Conservation (phyloP, 2,888 invertebrate species). For the Pimpla rufipes region DNA sequence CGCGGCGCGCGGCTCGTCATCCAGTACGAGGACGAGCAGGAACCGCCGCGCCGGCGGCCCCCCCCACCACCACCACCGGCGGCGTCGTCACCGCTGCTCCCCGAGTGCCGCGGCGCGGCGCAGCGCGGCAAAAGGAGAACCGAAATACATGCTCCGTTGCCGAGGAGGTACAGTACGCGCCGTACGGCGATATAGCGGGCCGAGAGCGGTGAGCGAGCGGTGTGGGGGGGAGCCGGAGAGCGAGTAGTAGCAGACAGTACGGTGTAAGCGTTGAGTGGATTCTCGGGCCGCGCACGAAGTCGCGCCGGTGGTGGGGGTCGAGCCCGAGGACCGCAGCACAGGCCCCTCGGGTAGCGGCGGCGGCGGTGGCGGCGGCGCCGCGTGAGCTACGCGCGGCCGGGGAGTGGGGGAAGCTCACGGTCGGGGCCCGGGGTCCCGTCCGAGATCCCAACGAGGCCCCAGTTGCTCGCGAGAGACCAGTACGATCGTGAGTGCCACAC, state of each 20-base stretch:
- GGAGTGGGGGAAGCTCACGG: slow-evolving; percentile 75
- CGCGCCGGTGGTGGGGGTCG: slow-evolving; percentile 38
- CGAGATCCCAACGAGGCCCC: slow-evolving; percentile 79
- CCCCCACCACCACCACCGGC: neutral
- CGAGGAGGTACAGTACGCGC: slow-evolving; percentile 54
- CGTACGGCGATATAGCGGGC: slow-evolving; percentile 62
- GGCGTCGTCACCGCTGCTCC: slow-evolving; percentile 18
- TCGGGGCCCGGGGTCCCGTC: slow-evolving; percentile 81
- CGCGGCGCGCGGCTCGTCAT: slow-evolving; percentile 35
- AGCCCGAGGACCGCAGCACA: slow-evolving; percentile 45
- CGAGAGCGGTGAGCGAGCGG: slow-evolving; percentile 22
- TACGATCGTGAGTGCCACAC: slow-evolving; percentile 67
- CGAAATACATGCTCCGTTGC: slow-evolving; percentile 67
- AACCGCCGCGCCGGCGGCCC: slow-evolving; percentile 30
- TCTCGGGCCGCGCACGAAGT: slow-evolving; percentile 33
- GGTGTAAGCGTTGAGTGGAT: slow-evolving; percentile 64
- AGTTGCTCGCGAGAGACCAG: slow-evolving; percentile 82
- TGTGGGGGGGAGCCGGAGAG: slow-evolving; percentile 35
- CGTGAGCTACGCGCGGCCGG: slow-evolving; percentile 61
- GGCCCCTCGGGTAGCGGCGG: slow-evolving; percentile 70
- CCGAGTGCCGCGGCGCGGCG: slow-evolving; percentile 3
- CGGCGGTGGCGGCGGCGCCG: slow-evolving; percentile 25
- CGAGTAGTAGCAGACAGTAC: slow-evolving; percentile 58
- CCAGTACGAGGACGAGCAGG: slow-evolving; percentile 12
- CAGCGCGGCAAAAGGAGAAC: slow-evolving; percentile 52